Percentiles rank a stretch among this genome's conserved stretches.
Conservation (phyloP, 1,140 invertebrate species). For the Drosophila pallidifrons region DNA sequence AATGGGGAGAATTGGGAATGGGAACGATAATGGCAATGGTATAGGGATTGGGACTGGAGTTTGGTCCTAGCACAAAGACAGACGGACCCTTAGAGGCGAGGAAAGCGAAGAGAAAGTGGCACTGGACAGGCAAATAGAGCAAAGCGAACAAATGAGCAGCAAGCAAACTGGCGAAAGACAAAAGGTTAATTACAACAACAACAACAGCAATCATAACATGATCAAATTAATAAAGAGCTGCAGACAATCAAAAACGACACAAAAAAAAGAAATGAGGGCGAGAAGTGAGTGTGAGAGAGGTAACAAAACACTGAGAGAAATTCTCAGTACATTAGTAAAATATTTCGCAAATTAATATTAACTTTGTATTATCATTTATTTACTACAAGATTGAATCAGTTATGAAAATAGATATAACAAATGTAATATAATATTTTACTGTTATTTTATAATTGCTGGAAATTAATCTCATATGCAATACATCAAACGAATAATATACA, state of each 20-base stretch:
- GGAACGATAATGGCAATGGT: not conserved
- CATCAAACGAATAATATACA: too few species aligned
- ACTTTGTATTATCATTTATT: too few species aligned
- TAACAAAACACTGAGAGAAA: conserved; percentile 14
- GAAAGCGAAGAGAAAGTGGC: conserved; percentile 34
- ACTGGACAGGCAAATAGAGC: conserved; percentile 40
- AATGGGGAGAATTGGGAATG: not conserved
- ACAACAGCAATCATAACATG: conserved; percentile 73
- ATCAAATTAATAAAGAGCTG: conserved; percentile 80
- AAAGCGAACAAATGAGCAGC: conserved; percentile 50
- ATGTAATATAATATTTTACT: too few species aligned
- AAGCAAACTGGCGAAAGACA: conserved; percentile 59
- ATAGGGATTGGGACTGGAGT: conserved; percentile 6
- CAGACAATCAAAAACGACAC: conserved; percentile 61
- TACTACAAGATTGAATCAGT: too few species aligned
- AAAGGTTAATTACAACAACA: conserved; percentile 81
- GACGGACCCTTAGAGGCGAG: conserved; percentile 18
- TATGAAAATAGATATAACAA: too few species aligned
- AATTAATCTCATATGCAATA: too few species aligned
- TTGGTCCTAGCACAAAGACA: not conserved
- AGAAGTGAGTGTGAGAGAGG: not conserved
- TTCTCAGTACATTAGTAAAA: not conserved
- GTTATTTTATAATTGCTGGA: too few species aligned
- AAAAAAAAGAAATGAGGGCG: conserved; percentile 34
- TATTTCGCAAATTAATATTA: too few species aligned